These are phyloP conservation scores for Entelurus aequoreus DNA, from an alignment of 2,113 vertebrate species.

Conservation along the genomic window DNA sequence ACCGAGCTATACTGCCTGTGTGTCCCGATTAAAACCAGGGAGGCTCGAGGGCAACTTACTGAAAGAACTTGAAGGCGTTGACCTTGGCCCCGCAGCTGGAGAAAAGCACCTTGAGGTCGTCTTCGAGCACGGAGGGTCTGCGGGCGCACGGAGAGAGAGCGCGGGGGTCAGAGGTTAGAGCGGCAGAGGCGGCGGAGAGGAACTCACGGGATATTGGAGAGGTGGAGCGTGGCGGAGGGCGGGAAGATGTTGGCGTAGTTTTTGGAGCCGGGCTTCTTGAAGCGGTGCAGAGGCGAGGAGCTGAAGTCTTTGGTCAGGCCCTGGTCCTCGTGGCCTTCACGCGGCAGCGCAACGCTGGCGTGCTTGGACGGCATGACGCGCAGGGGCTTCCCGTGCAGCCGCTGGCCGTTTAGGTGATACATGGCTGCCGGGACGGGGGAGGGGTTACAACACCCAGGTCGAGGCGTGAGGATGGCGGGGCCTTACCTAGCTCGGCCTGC, in stretches of 20 bases:
- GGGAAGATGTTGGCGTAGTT: slow-evolving; percentile 97
- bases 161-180: neutral
- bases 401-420: slow-evolving; percentile 93
- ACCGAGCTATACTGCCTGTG: no score
- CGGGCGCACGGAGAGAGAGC: no score
- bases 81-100: slow-evolving; percentile 84
- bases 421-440: slow-evolving; percentile 74
- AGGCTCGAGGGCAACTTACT: slow-evolving; percentile 74
- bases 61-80: slow-evolving; percentile 98
- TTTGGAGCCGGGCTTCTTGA: slow-evolving; percentile 97
- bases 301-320: slow-evolving; percentile 94
- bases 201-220: slow-evolving; percentile 94
- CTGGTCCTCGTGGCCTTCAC: slow-evolving; percentile 90
- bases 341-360: slow-evolving; percentile 89
- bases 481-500: neutral
- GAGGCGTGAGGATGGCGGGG: neutral
- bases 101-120: slow-evolving; percentile 87
- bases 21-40: neutral
- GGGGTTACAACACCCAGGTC: neutral
- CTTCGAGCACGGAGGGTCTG: slow-evolving; percentile 87
- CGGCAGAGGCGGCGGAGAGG: neutral
- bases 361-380: slow-evolving; percentile 91
- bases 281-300: slow-evolving; percentile 89
- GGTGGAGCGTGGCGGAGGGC: slow-evolving; percentile 90
- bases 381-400: slow-evolving; percentile 85